Evolutionary conservation across 2,797 vertebrate species (phyloP), one percentile per base, ranked within the genome.

Genomic region (Hoplostethus atlanticus): DNA sequence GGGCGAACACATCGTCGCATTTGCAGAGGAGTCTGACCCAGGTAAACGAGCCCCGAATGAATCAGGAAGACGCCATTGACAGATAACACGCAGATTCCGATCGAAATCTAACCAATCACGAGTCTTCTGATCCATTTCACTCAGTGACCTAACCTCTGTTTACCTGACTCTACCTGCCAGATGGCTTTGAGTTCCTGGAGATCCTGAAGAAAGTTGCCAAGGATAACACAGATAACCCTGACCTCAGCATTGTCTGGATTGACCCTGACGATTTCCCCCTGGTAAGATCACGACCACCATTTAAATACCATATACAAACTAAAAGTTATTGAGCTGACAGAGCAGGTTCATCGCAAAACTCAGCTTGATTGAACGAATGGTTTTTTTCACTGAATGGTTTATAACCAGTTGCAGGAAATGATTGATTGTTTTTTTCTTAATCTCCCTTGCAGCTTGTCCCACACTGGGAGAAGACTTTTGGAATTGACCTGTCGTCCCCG

Each of bases 191-290:
- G 87, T 98, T 98, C 91, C 89, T 98, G 89, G 95, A 97, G 85
- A 96, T 94, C 42, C 85, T 98, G 82, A 98, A 98, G 88, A 28
- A 96, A 2, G 96, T 98, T 64, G 97, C 96, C 0, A 92, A 95
- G 77, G 96, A 97, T 57, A 97, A 98, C 87, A 97, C 95, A 0
- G 95, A 98, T 10, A 94, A 98, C 79, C 95, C 96, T 0, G 79
- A 97, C 54, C 96, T 98, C 38, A 97, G 97, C 89, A 97, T 98
- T 82, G 80, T 98, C 85, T 98, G 97, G 97, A 96, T 98, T 0
- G 96, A 98, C 87, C 97, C 97, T 0, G 96, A 97, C 54, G 96
- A 97, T 84, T 98, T 98, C 90, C 97, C 96, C 0, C 87, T 98
- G 95, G 97, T 98, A 91, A 91, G 79, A 81, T 57, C 28, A 58